phyloP scores from a whole-genome alignment of 2,888 invertebrate genomes.

The Melieria omissa region DNA sequence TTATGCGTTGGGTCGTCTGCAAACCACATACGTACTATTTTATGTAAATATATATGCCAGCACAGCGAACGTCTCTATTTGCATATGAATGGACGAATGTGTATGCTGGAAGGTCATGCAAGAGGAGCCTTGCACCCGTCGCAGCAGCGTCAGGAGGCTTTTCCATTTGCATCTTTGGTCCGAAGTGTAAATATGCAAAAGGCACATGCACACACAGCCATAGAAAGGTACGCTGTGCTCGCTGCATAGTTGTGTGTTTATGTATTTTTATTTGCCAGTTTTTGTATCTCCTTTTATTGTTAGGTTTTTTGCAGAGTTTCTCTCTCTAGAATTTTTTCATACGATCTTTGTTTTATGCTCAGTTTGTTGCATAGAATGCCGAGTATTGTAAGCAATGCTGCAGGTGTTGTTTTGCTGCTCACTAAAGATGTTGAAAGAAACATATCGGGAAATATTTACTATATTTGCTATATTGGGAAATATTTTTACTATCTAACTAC shows the following conservation, averaged over 20 bases:
- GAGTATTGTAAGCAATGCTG: too few species aligned
- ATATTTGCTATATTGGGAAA: too few species aligned
- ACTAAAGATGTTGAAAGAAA: too few species aligned
- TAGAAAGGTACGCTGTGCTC: background rate
- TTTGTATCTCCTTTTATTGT: background rate
- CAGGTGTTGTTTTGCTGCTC: too few species aligned
- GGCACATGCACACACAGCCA: background rate
- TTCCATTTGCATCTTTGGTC: background rate
- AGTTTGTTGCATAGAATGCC: too few species aligned
- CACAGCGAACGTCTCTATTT: background rate
- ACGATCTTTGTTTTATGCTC: too few species aligned
- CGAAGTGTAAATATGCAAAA: background rate
- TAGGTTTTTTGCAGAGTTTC: too few species aligned
- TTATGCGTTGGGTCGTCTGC: background rate
- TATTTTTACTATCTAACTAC: too few species aligned
- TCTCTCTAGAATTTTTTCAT: too few species aligned
- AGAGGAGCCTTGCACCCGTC: background rate
- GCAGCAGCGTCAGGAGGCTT: background rate
- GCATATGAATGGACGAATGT: conserved; percentile 6
- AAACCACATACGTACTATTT: background rate
- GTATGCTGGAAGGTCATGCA: background rate
- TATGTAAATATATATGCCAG: background rate
- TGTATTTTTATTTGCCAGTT: background rate
- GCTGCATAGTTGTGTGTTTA: background rate
- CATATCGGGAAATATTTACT: too few species aligned